Conservation (phyloP, 2,797 vertebrate species). For the Carduelis carduelis region DNA sequence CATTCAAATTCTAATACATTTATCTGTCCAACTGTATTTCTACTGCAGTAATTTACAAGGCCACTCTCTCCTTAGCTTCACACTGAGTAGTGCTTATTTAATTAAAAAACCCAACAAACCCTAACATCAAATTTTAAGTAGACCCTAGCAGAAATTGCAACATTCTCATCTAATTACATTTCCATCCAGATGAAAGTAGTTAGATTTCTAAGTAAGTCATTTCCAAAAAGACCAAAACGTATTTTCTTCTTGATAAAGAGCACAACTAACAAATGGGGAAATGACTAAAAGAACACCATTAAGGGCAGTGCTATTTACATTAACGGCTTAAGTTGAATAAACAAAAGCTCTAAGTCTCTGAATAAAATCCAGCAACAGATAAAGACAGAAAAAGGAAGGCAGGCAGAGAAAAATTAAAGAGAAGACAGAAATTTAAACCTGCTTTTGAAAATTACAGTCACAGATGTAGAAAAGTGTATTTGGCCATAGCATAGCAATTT, state of each 20-base stretch:
- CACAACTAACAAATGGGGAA: background rate
- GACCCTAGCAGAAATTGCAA: background rate
- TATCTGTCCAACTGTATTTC: background rate
- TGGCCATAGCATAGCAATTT: background rate
- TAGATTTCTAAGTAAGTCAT: background rate
- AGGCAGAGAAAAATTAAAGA: background rate
- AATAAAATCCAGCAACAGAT: background rate
- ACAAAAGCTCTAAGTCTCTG: background rate
- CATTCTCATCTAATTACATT: background rate
- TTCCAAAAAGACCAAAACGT: background rate
- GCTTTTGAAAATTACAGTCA: background rate
- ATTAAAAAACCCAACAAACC: background rate
- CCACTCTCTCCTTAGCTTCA: background rate
- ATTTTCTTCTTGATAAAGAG: background rate
- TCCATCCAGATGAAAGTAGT: background rate
- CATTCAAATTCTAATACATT: background rate
- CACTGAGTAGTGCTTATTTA: background rate
- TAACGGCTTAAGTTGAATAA: background rate
- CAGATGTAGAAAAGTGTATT: background rate
- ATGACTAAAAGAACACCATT: background rate
- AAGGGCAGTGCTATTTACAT: background rate
- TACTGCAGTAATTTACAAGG: background rate
- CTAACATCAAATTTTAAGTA: background rate
- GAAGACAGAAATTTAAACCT: background rate
- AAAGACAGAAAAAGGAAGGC: background rate